A percentile compares a stretch with the other conserved stretches of the same genome.
Conservation (phyloP, 2,797 vertebrate genomes). For the Echeneis naucrates region DNA sequence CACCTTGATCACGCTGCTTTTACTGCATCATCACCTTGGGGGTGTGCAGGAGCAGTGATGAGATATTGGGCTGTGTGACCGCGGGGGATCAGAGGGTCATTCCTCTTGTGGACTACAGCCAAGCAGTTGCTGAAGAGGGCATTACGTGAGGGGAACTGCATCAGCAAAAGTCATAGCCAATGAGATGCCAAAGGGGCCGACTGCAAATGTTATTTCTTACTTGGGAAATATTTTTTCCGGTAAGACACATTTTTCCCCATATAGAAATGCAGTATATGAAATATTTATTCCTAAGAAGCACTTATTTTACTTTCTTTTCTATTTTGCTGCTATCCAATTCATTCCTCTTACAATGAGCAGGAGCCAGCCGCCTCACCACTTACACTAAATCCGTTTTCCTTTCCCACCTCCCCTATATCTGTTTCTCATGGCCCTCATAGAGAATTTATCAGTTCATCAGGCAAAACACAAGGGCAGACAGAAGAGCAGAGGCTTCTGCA, state of each 20-base stretch:
- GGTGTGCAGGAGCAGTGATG: slow-evolving; percentile 40
- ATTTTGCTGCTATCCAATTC: slow-evolving; percentile 18
- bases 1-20: slow-evolving; percentile 60
- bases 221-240: slow-evolving; percentile 17
- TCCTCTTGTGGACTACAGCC: slow-evolving; percentile 60
- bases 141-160: slow-evolving; percentile 42
- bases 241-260: not conserved
- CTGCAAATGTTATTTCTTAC: not conserved
- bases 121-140: slow-evolving; percentile 64
- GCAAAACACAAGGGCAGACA: slow-evolving; percentile 64
- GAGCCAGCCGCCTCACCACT: slow-evolving; percentile 25
- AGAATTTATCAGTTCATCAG: slow-evolving; percentile 71
- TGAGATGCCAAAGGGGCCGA: slow-evolving; percentile 53
- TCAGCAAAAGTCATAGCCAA: slow-evolving; percentile 67
- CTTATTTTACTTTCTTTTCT: not conserved
- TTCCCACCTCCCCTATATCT: slow-evolving; percentile 9
- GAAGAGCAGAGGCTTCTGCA: slow-evolving; percentile 50
- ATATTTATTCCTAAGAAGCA: slow-evolving; percentile 1
- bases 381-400: slow-evolving; percentile 19
- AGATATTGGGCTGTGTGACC: slow-evolving; percentile 41
- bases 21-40: slow-evolving; percentile 62
- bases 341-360: slow-evolving; percentile 12
- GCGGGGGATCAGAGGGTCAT: slow-evolving; percentile 59
- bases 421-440: slow-evolving; percentile 25
- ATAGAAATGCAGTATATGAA: slow-evolving; percentile 1